Evolutionary conservation across 2,797 vertebrate genomes (phyloP), one percentile per base, ranked within the genome.

Genomic region (Hydrolagus colliei): DNA sequence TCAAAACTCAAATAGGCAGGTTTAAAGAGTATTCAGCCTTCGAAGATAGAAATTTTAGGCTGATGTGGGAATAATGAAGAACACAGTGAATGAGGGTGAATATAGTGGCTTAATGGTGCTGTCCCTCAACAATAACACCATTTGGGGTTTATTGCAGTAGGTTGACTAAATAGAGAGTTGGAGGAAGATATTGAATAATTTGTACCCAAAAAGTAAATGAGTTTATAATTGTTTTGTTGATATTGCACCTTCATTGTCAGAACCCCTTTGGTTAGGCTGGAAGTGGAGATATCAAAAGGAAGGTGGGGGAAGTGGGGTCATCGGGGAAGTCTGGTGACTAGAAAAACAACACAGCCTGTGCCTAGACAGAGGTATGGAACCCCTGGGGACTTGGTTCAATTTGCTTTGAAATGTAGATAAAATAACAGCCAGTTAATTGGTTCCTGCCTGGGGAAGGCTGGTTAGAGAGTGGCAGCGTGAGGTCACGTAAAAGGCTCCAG

Each of bases 331-430:
- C 65, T 41, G 32, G 79, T 35, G 32, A 20, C 79, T 82, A 82
- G 27, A 63, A 82, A 14, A 82, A 67, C 68, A 71, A 9, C 35
- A 82, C 76, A 84, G 32, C 32, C 65, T 71, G 32, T 11, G 4
- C 67, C 79, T 71, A 35, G 35, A 41, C 79, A 68, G 79, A 71
- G 12, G 18, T 32, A 52, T 20, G 14, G 71, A 68, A 52, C 62
- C 65, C 65, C 71, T 63, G 79, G 79, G 41, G 41, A 27, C 32
- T 35, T 67, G 35, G 65, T 32, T 32, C n/a, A 71, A 84, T 68
- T 52, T 84, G 32, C 79, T 84, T 84, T 84, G 79, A 84, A 84
- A 71, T 84, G 65, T 84, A 84, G 65, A 84, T 84, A 71, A 84
- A 84, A 71, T 84, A 84, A 71, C 79, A 84, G 79, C 63, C 79